phyloP scores from a whole-genome alignment of 2,797 vertebrate species.

The Poecilia gillii region DNA sequence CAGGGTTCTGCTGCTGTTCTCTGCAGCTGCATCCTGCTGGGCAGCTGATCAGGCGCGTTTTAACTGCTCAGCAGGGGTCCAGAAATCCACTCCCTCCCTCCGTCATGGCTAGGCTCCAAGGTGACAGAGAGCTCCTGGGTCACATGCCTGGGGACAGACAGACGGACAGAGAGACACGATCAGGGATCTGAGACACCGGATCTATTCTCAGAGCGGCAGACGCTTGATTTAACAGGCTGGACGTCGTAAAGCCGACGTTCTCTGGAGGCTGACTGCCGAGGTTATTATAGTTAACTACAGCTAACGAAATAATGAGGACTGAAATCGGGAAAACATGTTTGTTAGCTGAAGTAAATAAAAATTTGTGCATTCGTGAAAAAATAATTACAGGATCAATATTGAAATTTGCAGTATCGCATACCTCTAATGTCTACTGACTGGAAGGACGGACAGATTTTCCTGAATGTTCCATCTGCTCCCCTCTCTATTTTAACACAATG shows the following conservation, averaged over 20 bases:
- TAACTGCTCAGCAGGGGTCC: conserved; percentile 34
- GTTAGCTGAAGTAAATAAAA: no score
- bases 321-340: no score
- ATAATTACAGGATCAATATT: no score
- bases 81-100: conserved; percentile 51
- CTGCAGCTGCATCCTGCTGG: conserved; percentile 64
- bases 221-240: conserved; percentile 14
- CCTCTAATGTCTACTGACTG: no score
- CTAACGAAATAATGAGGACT: no score
- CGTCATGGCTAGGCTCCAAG: conserved; percentile 54
- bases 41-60: conserved; percentile 28
- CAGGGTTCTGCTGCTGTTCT: conserved; percentile 16
- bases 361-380: no score
- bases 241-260: neutral
- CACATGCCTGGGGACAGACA: conserved; percentile 80
- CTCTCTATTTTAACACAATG: no score
- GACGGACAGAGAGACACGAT: conserved; percentile 44
- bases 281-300: no score
- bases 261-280: neutral
- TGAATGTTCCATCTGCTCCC: no score
- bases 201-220: conserved; percentile 60
- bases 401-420: no score
- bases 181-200: conserved; percentile 47
- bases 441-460: no score
- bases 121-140: conserved; percentile 49